phyloP scores from a whole-genome alignment of 2,113 vertebrate species.

The Clarias batrachus region DNA sequence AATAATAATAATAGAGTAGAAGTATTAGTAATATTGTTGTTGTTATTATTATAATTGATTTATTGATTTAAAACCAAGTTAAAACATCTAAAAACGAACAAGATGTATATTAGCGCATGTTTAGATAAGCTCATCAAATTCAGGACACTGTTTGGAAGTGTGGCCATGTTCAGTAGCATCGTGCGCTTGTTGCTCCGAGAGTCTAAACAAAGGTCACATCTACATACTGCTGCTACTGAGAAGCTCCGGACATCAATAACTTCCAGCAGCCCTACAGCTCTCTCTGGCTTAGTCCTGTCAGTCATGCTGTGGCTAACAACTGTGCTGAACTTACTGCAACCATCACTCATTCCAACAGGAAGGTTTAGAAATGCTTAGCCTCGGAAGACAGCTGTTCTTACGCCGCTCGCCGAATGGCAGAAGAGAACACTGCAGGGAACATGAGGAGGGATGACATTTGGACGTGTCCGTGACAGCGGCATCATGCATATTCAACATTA shows the following conservation, averaged over 20 bases:
- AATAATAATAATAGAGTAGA: no score
- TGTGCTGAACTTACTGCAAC: slow-evolving; percentile 24
- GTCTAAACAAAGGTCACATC: slow-evolving; percentile 36
- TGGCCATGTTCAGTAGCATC: background rate
- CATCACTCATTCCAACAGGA: slow-evolving; percentile 19
- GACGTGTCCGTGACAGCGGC: background rate
- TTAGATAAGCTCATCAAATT: background rate
- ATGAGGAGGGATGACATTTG: slow-evolving; percentile 3
- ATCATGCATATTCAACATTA: background rate
- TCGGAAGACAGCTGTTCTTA: slow-evolving; percentile 17
- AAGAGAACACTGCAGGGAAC: slow-evolving; percentile 2
- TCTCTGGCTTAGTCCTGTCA: background rate
- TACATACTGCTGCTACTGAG: slow-evolving; percentile 18
- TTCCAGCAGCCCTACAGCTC: slow-evolving; percentile 24
- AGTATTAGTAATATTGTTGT: no score
- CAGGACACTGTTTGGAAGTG: background rate
- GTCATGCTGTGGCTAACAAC: slow-evolving; percentile 11
- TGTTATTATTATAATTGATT: no score
- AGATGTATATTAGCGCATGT: background rate
- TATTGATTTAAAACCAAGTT: no score
- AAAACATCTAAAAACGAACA: background rate
- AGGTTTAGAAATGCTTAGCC: background rate
- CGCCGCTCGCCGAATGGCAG: background rate
- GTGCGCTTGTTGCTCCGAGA: background rate
- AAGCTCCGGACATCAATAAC: slow-evolving; percentile 28